A percentile compares a stretch with the other conserved stretches of the same genome.
Conservation (phyloP, 2,888 invertebrate species). For the Phlogophora meticulosa region DNA sequence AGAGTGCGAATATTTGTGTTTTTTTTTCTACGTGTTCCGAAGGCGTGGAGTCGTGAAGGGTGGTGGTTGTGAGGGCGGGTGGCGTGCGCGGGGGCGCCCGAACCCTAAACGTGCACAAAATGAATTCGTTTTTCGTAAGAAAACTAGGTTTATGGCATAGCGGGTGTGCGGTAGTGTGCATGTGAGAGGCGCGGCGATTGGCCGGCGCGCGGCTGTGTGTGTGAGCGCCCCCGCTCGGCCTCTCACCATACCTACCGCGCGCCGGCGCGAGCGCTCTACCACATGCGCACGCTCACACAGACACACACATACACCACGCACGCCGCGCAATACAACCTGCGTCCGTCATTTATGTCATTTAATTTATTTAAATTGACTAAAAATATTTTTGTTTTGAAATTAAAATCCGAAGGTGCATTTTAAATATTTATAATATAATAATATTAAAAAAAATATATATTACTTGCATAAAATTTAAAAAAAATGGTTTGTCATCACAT, state of each 20-base stretch:
- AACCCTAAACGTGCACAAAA: constrained; percentile 85
- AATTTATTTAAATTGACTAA: constrained; percentile 38
- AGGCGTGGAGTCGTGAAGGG: constrained; percentile 30
- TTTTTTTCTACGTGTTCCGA: constrained; percentile 78
- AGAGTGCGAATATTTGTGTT: constrained; percentile 76
- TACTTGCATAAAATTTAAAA: not conserved
- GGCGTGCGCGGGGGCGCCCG: constrained; percentile 80
- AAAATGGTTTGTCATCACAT: too few relatives aligned
- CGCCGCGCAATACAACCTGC: constrained; percentile 64
- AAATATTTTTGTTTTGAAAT: constrained; percentile 29
- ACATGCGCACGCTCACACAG: constrained; percentile 68
- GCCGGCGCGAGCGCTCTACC: constrained; percentile 67
- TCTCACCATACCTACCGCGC: constrained; percentile 81
- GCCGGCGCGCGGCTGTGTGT: constrained; percentile 78
- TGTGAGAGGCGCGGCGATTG: constrained; percentile 82
- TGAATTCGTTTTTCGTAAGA: constrained; percentile 79
- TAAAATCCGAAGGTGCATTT: constrained; percentile 5
- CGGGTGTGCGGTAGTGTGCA: constrained; percentile 74
- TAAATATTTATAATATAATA: not conserved
- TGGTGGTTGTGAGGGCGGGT: constrained; percentile 61
- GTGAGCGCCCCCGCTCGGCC: constrained; percentile 84
- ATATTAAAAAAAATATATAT: not conserved
- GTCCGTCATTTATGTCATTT: constrained; percentile 54
- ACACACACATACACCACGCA: constrained; percentile 63
- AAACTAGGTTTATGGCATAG: constrained; percentile 79